phyloP scores from a whole-genome alignment of 2,797 vertebrate genomes.

The Sciurus carolinensis region DNA sequence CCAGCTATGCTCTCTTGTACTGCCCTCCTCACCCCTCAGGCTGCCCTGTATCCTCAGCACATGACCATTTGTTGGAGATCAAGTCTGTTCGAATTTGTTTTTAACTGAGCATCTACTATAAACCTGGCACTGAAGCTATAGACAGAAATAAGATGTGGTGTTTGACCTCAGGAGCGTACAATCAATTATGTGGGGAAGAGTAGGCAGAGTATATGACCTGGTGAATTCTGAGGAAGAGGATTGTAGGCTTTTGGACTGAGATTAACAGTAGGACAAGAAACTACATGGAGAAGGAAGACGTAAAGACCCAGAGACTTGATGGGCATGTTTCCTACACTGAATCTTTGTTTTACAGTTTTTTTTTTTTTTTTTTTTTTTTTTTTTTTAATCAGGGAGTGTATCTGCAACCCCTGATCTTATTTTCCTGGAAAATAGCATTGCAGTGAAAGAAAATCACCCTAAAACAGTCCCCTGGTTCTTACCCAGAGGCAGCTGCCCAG shows the following conservation, averaged over 20 bases:
- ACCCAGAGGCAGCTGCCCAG: constrained; percentile 64
- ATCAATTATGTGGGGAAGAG: neutral
- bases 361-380: too few relatives aligned
- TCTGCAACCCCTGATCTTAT: neutral
- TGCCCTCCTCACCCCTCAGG: neutral
- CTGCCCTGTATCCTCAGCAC: neutral
- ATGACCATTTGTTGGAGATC: neutral
- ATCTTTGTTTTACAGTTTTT: neutral
- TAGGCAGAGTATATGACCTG: rapidly evolving
- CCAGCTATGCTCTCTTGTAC: neutral
- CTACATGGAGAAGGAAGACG: too few relatives aligned
- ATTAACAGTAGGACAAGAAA: too few relatives aligned
- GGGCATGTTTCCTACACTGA: neutral
- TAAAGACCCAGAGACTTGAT: neutral
- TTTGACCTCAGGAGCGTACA: neutral
- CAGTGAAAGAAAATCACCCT: constrained; percentile 34
- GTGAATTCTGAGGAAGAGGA: neutral
- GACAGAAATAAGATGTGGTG: rapidly evolving
- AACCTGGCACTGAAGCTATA: neutral
- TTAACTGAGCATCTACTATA: neutral
- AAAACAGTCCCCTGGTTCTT: neutral
- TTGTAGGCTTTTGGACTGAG: neutral
- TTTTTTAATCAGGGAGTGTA: constrained; percentile 17
- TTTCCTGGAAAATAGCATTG: constrained; percentile 17
- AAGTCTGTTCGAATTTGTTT: neutral